Percentiles rank a stretch among this genome's conserved stretches.
These are phyloP conservation scores for Neodontobutis hainanensis DNA, from an alignment of 2,113 vertebrate species.

Conservation along the genomic window DNA sequence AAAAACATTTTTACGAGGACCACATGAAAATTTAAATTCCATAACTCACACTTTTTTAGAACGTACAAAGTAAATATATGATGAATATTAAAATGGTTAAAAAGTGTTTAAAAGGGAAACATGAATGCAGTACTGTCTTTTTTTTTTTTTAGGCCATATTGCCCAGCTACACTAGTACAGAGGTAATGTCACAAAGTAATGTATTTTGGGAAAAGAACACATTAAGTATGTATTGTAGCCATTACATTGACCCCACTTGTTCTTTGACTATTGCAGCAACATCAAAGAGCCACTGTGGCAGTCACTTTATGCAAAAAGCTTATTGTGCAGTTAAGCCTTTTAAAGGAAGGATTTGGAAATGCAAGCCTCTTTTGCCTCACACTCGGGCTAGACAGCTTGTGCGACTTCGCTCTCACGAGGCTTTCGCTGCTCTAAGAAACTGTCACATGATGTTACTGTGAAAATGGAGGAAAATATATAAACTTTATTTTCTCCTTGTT, in stretches of 20 bases:
- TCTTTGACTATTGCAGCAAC: conserved; percentile 15
- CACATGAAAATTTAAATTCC: too few species aligned
- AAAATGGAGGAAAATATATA: not conserved
- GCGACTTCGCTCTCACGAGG: conserved; percentile 13
- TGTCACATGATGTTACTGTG: conserved; percentile 6
- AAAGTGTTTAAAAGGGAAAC: too few species aligned
- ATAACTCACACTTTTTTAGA: too few species aligned
- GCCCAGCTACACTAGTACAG: too few species aligned
- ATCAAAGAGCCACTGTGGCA: conserved; percentile 32
- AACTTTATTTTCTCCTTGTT: not conserved
- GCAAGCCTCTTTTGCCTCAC: conserved; percentile 46
- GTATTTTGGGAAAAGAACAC: not conserved
- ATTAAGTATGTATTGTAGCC: not conserved
- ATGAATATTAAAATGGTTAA: too few species aligned
- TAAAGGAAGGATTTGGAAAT: conserved; percentile 60
- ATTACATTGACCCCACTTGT: not conserved
- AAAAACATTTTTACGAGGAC: too few species aligned
- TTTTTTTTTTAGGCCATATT: too few species aligned
- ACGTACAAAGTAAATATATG: too few species aligned
- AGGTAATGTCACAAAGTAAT: too few species aligned
- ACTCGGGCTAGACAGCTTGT: conserved; percentile 15
- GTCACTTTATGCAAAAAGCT: conserved; percentile 44
- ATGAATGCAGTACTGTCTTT: too few species aligned
- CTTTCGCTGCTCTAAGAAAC: conserved; percentile 24
- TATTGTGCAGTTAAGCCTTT: conserved; percentile 56